Evolutionary conservation across 2,113 vertebrate species (phyloP).

Genomic region (Etheostoma cragini): DNA sequence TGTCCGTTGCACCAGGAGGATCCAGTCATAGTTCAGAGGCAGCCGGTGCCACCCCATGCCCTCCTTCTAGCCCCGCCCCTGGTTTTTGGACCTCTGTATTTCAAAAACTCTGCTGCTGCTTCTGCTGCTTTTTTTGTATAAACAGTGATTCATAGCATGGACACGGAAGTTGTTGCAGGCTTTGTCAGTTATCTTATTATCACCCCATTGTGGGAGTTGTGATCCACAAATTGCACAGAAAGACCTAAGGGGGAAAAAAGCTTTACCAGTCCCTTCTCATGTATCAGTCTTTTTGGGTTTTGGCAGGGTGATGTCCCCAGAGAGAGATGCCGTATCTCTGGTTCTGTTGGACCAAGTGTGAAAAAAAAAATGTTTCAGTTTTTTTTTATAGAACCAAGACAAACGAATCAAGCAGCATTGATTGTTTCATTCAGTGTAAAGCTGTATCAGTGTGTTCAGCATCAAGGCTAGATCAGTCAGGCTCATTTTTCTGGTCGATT

Average conservation of each 20-base stretch:
- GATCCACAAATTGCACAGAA: conserved; percentile 2
- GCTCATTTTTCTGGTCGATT: not conserved
- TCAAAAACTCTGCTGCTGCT: not conserved
- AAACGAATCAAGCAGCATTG: not conserved
- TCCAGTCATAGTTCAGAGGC: no score
- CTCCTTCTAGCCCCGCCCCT: no score
- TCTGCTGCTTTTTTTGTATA: not conserved
- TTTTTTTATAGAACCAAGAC: not conserved
- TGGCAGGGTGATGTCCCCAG: not conserved
- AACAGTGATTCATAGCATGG: not conserved
- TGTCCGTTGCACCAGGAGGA: no score
- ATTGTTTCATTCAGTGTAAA: not conserved
- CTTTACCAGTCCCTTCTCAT: not conserved
- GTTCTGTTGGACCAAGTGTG: not conserved
- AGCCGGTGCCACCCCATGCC: no score
- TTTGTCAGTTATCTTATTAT: conserved; percentile 16
- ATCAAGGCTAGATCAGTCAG: conserved; percentile 7
- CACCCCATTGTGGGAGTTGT: not conserved
- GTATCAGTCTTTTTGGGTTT: conserved; percentile 7
- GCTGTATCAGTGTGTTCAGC: not conserved
- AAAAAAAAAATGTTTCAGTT: conserved; percentile 15
- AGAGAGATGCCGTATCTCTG: not conserved
- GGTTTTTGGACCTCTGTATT: no score
- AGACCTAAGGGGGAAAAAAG: no score
- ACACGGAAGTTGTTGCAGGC: not conserved